A percentile compares a stretch with the other conserved stretches of the same genome.
Conservation (phyloP, 2,797 vertebrate genomes). For the Podarcis siculus region DNA sequence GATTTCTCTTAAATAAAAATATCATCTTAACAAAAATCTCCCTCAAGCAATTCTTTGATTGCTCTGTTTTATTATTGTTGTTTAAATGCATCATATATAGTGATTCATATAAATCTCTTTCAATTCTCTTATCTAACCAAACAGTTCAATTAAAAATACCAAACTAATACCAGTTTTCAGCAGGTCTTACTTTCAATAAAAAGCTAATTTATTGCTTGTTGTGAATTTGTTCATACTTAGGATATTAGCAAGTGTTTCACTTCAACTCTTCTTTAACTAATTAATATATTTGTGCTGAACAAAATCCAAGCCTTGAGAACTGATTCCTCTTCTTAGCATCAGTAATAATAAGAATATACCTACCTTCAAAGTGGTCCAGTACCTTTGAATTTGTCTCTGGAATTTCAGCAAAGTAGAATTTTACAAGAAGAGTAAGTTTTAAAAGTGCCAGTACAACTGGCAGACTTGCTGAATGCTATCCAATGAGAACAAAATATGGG, state of each 20-base stretch:
- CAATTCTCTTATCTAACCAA: neutral
- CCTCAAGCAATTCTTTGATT: neutral
- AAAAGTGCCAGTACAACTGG: neutral
- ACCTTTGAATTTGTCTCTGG: conserved; percentile 5
- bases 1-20: conserved; percentile 8
- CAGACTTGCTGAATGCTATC: neutral
- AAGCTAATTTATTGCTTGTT: neutral
- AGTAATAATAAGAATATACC: neutral
- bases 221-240: neutral
- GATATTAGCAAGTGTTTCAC: neutral
- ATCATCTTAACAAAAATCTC: neutral
- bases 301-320: neutral
- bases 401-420: neutral
- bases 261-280: neutral
- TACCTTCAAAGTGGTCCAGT: neutral
- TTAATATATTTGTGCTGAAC: neutral
- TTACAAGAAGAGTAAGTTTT: neutral
- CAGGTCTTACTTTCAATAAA: neutral
- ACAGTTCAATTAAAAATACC: neutral
- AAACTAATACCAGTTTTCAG: neutral
- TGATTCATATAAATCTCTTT: neutral
- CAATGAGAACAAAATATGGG: conserved; percentile 11
- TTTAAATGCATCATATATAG: conserved; percentile 26
- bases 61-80: conserved; percentile 1
- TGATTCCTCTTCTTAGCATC: neutral